Base-by-base conservation (phyloP, 2,888 invertebrate species). In the Watsonalla cultraria region DNA sequence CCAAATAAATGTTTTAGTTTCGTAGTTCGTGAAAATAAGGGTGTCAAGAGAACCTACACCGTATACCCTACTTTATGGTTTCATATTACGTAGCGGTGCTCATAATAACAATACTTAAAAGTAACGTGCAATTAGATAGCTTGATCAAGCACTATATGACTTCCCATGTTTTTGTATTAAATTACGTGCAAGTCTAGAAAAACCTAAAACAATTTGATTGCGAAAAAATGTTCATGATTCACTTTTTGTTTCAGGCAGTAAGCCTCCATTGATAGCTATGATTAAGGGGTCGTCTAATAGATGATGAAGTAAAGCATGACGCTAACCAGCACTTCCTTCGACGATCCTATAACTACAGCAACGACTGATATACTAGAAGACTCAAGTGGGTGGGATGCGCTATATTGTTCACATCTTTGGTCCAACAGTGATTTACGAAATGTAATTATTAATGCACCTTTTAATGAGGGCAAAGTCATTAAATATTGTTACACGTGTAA, bases 381-480 rank as follows among this genome's bases (percentile, higher is more conserved):
- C 51, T 79, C 87, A 52, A 70, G 77, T 46, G 81, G 82, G 63
- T 84, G 86, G 78, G 79, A 87, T 61, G 77, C 79, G 8, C 70
- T 90, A 45, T 89, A 90, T 61, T 86, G 86, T 64, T 81, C 90
- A 47, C 86, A 88, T 65, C 75, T 89, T 58, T 89, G 89, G 90
- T 73, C 76, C 52, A 82, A 86, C 60, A 86, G 82, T 61, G 64
- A 78, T 60, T 70, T 86, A 59, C 77, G 86, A 65, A 82, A 74
- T 63, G 76, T 78, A 51, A 75, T 85, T 52, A 66, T 87, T 62
- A 76, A 78, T 64, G 72, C 75, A 55, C 76, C 80, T 47, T 63
- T 66, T 60, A 70, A 67, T 53, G 76, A 87, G 55, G 78, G 68
- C 55, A 81, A 75, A 74, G 69, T 70, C 48, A 78, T 82, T 57